A percentile compares a stretch with the other conserved stretches of the same genome.
phyloP scores from a whole-genome alignment of 2,797 vertebrate genomes.

The Poecilia picta region DNA sequence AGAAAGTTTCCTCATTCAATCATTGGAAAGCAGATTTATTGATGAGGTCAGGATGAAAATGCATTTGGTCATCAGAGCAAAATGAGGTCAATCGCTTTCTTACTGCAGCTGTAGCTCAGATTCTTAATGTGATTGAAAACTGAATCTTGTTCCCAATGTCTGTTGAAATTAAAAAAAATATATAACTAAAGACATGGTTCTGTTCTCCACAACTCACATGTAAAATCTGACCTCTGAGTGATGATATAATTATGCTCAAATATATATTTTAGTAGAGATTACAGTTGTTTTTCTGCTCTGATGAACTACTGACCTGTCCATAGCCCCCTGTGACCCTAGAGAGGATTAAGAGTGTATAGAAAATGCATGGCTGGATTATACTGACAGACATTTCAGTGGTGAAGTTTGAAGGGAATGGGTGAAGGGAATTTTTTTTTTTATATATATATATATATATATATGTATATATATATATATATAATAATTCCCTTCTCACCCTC shows the following conservation, averaged over 20 bases:
- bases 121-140: background rate
- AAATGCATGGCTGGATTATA: background rate
- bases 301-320: background rate
- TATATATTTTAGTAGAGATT: background rate
- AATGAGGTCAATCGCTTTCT: background rate
- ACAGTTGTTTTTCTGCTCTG: background rate
- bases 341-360: background rate
- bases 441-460: no score
- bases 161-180: background rate
- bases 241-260: background rate
- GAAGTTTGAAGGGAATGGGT: no score
- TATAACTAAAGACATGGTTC: background rate
- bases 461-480: no score
- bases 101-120: background rate
- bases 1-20: background rate
- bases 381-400: background rate
- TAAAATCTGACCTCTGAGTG: background rate
- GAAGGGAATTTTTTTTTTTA: no score
- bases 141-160: background rate
- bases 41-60: background rate
- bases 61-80: background rate
- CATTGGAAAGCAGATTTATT: background rate
- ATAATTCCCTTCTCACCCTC: no score
- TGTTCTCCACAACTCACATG: background rate
- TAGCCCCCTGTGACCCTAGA: background rate